Percentiles rank a stretch among this genome's conserved stretches.
Evolutionary conservation across 2,888 invertebrate species (phyloP).

Genomic region (Cheilosia impressa): DNA sequence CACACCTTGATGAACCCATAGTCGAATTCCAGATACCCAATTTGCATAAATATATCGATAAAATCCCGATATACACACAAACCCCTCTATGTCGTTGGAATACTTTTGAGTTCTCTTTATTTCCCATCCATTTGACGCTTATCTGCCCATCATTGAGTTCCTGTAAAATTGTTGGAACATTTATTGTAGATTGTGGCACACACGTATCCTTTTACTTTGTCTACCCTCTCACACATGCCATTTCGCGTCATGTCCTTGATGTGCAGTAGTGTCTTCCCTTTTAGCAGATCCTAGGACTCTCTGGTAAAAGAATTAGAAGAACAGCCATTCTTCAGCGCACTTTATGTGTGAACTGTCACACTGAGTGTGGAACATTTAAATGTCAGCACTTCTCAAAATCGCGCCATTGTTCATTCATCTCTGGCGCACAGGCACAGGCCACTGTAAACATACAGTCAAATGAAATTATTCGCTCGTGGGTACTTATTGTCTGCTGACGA

Average conservation of each 20-base stretch:
- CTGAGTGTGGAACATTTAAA: conserved; percentile 16
- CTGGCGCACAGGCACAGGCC: background rate
- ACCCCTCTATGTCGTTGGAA: too few relatives aligned
- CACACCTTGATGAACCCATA: too few relatives aligned
- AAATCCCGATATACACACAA: too few relatives aligned
- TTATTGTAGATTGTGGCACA: conserved; percentile 50
- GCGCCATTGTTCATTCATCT: conserved; percentile 10
- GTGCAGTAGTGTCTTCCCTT: background rate
- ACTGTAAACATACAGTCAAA: conserved; percentile 42
- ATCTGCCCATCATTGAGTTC: conserved; percentile 41
- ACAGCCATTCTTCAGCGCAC: conserved; percentile 11
- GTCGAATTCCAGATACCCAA: too few relatives aligned
- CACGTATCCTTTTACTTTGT: conserved; percentile 31
- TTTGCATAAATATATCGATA: too few relatives aligned
- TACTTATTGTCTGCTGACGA: conserved; percentile 36
- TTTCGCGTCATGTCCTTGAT: background rate
- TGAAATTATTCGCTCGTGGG: conserved; percentile 34
- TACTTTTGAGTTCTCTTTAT: conserved; percentile 1
- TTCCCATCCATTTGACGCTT: conserved; percentile 30
- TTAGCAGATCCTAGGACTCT: conserved; percentile 6
- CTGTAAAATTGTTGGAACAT: conserved; percentile 43
- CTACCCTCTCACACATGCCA: background rate
- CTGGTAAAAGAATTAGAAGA: conserved; percentile 20
- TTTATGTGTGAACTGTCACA: conserved; percentile 39
- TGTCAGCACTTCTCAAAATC: conserved; percentile 29